A percentile compares a stretch with the other conserved stretches of the same genome.
Evolutionary conservation across 1,140 invertebrate species (phyloP).

Genomic region (Drosophila prosaltans): DNA sequence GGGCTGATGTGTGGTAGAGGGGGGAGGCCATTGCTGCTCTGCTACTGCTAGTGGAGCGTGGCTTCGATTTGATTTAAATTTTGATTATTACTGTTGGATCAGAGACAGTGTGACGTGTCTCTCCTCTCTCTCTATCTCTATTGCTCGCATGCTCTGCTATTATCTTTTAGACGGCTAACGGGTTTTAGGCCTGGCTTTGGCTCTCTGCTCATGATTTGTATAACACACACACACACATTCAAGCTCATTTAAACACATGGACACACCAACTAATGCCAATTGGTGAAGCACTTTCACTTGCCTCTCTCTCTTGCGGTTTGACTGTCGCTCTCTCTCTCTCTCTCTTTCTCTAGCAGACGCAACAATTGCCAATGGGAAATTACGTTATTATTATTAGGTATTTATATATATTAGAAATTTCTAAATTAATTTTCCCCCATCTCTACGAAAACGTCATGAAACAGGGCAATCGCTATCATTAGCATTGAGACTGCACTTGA

Average conservation of each 20-base stretch:
- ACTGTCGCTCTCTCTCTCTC: conserved; percentile 6
- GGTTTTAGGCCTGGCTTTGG: conserved; percentile 48
- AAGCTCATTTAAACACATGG: conserved; percentile 14
- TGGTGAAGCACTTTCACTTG: conserved; percentile 70
- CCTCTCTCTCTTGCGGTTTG: conserved; percentile 26
- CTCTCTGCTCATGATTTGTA: conserved; percentile 55
- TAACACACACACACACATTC: conserved; percentile 31
- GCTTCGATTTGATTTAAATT: conserved; percentile 55
- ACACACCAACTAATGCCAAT: conserved; percentile 7
- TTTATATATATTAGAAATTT: conserved; percentile 7
- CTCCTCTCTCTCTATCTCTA: conserved; percentile 58
- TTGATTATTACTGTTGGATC: conserved; percentile 33
- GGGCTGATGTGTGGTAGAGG: too few species aligned
- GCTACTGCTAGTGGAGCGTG: conserved; percentile 45
- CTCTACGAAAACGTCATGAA: too few species aligned
- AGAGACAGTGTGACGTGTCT: conserved; percentile 67
- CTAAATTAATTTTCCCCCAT: background rate
- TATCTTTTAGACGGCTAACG: conserved; percentile 52
- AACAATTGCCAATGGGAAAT: conserved; percentile 64
- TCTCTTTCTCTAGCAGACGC: conserved; percentile 32
- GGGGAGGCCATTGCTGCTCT: background rate
- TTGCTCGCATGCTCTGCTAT: conserved; percentile 32
- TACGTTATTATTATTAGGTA: conserved; percentile 4
- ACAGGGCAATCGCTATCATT: conserved; percentile 4
- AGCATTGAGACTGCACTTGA: conserved; percentile 41